Percentiles rank a stretch among this genome's conserved stretches.
These are phyloP conservation scores for Bufotes viridis DNA, from an alignment of 2,797 vertebrate species.

Conservation along the genomic window DNA sequence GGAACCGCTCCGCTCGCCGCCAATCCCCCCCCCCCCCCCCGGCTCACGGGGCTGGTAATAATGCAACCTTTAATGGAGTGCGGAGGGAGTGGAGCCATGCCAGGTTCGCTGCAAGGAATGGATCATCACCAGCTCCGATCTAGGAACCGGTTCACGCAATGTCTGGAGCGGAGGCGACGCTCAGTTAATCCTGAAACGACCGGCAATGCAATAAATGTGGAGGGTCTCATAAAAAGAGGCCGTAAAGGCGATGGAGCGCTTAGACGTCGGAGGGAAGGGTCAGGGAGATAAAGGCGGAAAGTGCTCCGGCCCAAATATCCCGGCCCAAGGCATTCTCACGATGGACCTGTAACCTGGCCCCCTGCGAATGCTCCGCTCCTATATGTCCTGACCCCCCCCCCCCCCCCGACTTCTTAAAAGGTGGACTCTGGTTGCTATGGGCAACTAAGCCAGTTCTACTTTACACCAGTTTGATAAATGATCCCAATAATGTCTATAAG, in stretches of 20 bases:
- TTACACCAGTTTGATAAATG: no score
- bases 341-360: neutral
- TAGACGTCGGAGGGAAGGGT: neutral
- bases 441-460: no score
- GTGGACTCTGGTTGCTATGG: no score
- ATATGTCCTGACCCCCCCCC: neutral
- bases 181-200: constrained; percentile 11
- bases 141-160: neutral
- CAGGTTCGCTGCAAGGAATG: neutral
- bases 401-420: no score
- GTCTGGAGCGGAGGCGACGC: neutral
- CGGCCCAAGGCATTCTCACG: neutral
- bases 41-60: constrained; percentile 16
- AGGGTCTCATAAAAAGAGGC: neutral
- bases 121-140: neutral
- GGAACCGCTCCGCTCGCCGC: constrained; percentile 2
- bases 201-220: neutral
- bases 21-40: neutral
- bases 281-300: neutral
- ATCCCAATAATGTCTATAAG: no score
- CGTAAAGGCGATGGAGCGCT: neutral
- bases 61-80: constrained; percentile 35
- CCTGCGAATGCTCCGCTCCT: neutral
- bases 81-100: neutral
- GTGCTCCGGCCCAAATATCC: neutral